Evolutionary conservation across 2,113 vertebrate species (phyloP), one percentile per base, ranked within the genome.

Genomic region (Tylochromis polylepis): DNA sequence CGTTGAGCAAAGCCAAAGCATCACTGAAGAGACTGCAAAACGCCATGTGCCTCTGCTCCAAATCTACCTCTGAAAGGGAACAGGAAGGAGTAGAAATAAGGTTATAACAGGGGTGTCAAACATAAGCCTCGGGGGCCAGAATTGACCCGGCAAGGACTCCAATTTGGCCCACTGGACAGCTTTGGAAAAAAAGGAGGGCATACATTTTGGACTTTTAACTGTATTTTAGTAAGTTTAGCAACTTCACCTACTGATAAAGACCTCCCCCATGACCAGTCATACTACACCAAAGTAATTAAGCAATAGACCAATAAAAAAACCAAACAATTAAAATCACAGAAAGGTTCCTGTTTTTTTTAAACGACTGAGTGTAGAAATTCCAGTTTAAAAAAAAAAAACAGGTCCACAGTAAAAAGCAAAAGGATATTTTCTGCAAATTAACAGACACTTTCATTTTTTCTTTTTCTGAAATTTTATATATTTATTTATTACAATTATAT

Each of bases 31-130:
- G 97, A 15, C 97, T 95, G 93, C 97, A 98, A 72, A 97, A 97
- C 9, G 98, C 97, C 97, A 98, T 97, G 89, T 99, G 98, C n/a
- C 97, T 97, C 18, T 96, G 94, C 89, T 98, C 98, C 93, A 97
- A 95, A 20, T 97, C 97, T 29, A 95, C 96, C 55, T 98, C 99
- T 99, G 94, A 3, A 58, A 79, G 60, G 85, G 27, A 34, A 51
- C 11, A 60, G 58, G 22, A 11, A 16, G 65, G 12, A 9, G 27
- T n/a, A 24, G 3, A 31, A 34, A 5, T 2, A 49, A 51, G 5
- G 49, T 34, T 65, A 20, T 38, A 65, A 65, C n/a, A 2, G 60
- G 38, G 34, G 34, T 38, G 34, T 38, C 60, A 65, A 65, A 65
- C 60, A 38, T 65, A 65, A 65, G 60, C 11, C 60, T 31, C 18